A percentile compares a stretch with the other conserved stretches of the same genome.
Evolutionary conservation across 2,888 invertebrate species (phyloP).

Genomic region (Oeneis ivallda): DNA sequence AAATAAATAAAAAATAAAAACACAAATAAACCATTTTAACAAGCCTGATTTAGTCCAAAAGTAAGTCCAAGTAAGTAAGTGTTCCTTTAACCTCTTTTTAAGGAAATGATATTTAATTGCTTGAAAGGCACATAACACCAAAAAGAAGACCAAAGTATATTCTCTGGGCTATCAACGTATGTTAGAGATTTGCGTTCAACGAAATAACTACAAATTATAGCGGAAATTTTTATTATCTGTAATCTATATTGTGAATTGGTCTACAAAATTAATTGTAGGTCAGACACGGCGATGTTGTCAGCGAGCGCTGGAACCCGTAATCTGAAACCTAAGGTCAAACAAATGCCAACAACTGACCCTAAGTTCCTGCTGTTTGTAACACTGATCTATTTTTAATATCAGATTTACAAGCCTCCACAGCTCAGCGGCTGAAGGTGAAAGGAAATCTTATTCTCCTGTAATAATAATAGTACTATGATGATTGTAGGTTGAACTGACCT

Average conservation of each 20-base stretch:
- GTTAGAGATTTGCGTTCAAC: not conserved
- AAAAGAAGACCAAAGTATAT: no score
- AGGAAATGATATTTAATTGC: no score
- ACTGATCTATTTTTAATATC: conserved; percentile 16
- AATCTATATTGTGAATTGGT: conserved; percentile 8
- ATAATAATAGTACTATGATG: no score
- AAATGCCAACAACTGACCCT: conserved; percentile 31
- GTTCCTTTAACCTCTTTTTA: no score
- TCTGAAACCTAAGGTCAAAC: conserved; percentile 34
- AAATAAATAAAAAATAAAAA: no score
- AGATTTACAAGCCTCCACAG: conserved; percentile 1
- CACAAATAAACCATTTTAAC: no score
- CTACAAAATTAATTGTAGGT: conserved; percentile 21
- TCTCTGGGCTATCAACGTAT: not conserved
- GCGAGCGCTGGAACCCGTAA: conserved; percentile 28
- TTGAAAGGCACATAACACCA: no score
- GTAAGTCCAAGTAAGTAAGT: no score
- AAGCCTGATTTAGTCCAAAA: no score
- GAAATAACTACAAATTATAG: not conserved
- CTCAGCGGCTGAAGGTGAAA: not conserved
- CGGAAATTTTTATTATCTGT: not conserved
- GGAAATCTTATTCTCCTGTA: not conserved
- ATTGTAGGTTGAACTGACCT: no score
- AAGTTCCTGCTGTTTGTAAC: conserved; percentile 15
- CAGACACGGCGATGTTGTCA: conserved; percentile 29